These are phyloP conservation scores for Cichladusa arquata DNA, from an alignment of 2,113 vertebrate genomes.

Conservation along the genomic window DNA sequence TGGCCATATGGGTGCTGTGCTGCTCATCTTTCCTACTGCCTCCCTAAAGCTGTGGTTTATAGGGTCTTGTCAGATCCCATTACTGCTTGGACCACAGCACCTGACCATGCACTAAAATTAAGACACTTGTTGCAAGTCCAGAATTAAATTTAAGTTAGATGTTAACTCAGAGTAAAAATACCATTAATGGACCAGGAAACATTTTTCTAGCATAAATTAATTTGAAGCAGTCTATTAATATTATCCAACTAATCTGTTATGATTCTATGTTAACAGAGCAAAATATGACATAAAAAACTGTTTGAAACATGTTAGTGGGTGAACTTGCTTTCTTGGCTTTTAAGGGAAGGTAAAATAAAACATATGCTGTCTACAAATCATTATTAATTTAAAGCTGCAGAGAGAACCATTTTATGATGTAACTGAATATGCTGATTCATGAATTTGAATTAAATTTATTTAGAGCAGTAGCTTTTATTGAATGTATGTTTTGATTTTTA, in stretches of 20 bases:
- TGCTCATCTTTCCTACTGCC: not conserved
- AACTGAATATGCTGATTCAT: not conserved
- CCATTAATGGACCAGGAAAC: not conserved
- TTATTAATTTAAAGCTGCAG: not conserved
- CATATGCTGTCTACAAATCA: not conserved
- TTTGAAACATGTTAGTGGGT: not conserved
- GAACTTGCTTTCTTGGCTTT: not conserved
- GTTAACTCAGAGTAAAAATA: not conserved
- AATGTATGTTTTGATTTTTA: not conserved
- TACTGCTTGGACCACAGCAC: not conserved
- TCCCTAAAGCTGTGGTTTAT: not conserved
- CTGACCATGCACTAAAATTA: not conserved
- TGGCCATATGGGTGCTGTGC: rapidly evolving
- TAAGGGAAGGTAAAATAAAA: not conserved
- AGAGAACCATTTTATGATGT: not conserved
- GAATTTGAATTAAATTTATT: not conserved
- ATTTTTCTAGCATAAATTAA: not conserved
- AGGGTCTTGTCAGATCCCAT: not conserved
- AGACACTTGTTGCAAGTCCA: not conserved
- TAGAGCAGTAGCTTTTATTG: not conserved
- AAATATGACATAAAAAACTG: not conserved
- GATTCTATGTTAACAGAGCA: not conserved
- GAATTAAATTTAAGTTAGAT: not conserved
- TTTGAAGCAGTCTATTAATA: not conserved
- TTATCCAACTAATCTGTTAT: not conserved